Evolutionary conservation across 2,113 vertebrate genomes (phyloP), one percentile per base, ranked within the genome.

Genomic region (Pangasianodon gigas): DNA sequence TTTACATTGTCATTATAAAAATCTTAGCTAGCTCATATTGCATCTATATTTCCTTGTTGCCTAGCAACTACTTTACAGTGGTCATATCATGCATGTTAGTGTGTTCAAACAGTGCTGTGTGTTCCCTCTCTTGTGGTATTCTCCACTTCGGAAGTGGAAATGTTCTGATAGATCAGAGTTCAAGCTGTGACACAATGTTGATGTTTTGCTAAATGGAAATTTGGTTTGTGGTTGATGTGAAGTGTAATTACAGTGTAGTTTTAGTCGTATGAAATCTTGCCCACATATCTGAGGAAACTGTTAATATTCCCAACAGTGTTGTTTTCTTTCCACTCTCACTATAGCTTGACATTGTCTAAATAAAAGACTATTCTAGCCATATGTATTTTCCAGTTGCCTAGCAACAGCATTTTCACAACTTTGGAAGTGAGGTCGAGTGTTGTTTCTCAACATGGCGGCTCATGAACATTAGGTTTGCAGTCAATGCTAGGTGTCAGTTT

Each of bases 121-220:
- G 24, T 29, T 85, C 41, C 83, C 58, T 85, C 41, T 65, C 24
- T 46, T 44, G 60, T 19, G 84, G 84, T 85, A 11, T 85, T 69
- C 62, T 86, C 46, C 44, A 69, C 62, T 32, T 86, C 0, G 62
- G 44, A 86, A 69, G 62, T 44, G 82, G 37, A 44, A 60, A 83
- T 21, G 81, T 83, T 41, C 54, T 21, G 10, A 83, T 56, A 83
- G 80, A 60, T 84, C 56, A 26, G 37, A 84, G 56, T 69, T 86
- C 44, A 69, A 51, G 62, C 46, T 51, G 62, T 86, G 62, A 69
- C 29, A 51, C 60, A 32, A 85, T 52, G 60, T 69, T 85, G 62
- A 52, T 86, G 62, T 69, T 86, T 86, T 26, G 19, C 62, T 7
- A 69, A 86, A 86, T n/a, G 84, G 65, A 86, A 86, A 51, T 52